A percentile compares a stretch with the other conserved stretches of the same genome.
These are phyloP conservation scores for Elephas maximus DNA, from an alignment of 2,113 vertebrate genomes.

Conservation along the genomic window DNA sequence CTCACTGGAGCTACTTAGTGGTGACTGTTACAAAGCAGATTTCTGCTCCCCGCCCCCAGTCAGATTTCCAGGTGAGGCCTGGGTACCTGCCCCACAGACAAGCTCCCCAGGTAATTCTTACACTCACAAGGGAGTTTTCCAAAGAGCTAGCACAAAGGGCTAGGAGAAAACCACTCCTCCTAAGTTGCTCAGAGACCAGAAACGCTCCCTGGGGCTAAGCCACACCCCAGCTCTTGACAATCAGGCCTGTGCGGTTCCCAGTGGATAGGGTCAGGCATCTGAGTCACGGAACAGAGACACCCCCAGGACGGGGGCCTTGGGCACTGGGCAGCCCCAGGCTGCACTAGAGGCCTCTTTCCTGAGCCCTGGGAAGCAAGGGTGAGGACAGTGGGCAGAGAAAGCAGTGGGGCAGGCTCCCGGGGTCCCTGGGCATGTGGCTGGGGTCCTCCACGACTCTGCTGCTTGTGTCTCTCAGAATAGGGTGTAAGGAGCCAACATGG, in stretches of 20 bases:
- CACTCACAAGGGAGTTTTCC: neutral
- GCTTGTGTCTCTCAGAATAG: neutral
- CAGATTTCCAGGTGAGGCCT: neutral
- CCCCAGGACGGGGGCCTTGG: neutral
- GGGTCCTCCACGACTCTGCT: neutral
- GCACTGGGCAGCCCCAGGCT: neutral
- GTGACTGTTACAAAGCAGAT: fast-evolving
- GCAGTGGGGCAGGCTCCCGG: neutral
- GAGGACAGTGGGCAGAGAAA: neutral
- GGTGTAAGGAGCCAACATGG: neutral
- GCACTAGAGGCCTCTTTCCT: neutral
- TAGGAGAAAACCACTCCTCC: neutral
- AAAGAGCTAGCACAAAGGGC: fast-evolving
- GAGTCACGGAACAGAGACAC: neutral
- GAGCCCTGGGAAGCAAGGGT: neutral
- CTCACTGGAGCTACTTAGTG: fast-evolving
- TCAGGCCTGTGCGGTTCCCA: neutral
- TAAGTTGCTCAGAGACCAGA: neutral
- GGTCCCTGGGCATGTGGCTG: neutral
- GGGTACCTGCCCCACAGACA: fast-evolving
- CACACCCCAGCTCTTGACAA: neutral
- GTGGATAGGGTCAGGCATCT: neutral
- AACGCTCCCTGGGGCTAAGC: fast-evolving
- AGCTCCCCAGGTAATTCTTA: fast-evolving
- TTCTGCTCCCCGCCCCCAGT: fast-evolving